Percentiles rank a stretch among this genome's conserved stretches.
These are phyloP conservation scores for Barypeithes pellucidus DNA, from an alignment of 2,888 invertebrate genomes.

Conservation along the genomic window DNA sequence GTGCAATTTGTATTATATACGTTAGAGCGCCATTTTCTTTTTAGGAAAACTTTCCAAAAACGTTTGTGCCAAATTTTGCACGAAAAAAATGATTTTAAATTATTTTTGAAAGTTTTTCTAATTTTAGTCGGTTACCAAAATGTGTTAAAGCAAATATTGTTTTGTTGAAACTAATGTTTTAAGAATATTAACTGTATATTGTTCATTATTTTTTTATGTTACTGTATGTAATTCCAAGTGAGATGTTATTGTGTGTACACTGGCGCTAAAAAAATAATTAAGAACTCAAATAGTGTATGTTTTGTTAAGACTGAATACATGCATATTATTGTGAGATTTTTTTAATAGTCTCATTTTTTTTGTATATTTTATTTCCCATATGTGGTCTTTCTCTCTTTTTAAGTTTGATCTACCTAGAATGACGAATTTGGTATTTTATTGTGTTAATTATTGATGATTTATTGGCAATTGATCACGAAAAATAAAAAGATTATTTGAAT, in stretches of 20 bases:
- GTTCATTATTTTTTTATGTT: constrained; percentile 54
- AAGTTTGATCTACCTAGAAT: constrained; percentile 14
- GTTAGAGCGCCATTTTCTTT: constrained; percentile 38
- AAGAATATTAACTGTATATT: constrained; percentile 42
- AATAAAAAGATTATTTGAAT: constrained; percentile 22
- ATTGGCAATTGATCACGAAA: constrained; percentile 14
- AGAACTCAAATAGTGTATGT: constrained; percentile 62
- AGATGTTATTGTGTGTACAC: constrained; percentile 30
- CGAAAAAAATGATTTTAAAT: constrained; percentile 28
- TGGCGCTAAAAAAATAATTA: constrained; percentile 18
- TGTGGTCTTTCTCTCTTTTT: constrained; percentile 11
- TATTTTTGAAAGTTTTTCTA: constrained; percentile 28
- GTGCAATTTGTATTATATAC: constrained; percentile 42
- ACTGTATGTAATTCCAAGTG: constrained; percentile 22
- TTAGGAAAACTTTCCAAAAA: constrained; percentile 41
- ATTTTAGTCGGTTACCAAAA: constrained; percentile 59
- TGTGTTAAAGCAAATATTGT: constrained; percentile 57
- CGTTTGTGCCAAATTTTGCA: constrained; percentile 25
- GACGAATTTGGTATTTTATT: constrained; percentile 22
- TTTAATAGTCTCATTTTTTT: constrained; percentile 16
- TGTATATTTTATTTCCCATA: constrained; percentile 5
- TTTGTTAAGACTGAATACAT: constrained; percentile 67
- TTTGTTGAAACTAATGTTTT: constrained; percentile 59
- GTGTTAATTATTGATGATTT: constrained; percentile 20
- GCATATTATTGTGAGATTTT: constrained; percentile 23